phyloP scores from a whole-genome alignment of 2,113 vertebrate genomes.

The Tachysurus fulvidraco region DNA sequence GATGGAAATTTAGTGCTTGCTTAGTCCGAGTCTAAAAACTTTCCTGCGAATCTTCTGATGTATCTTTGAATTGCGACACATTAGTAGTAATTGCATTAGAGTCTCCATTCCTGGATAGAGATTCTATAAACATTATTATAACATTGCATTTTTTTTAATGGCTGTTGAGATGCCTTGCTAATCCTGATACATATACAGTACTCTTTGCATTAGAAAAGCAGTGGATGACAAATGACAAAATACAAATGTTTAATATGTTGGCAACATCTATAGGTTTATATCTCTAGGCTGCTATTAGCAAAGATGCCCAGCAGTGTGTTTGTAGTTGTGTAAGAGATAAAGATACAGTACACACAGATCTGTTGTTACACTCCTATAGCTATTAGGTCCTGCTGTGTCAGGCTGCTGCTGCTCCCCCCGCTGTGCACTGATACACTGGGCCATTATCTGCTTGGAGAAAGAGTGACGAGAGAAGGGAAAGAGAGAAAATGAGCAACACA shows the following conservation, averaged over 20 bases:
- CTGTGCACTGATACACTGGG: conserved; percentile 27
- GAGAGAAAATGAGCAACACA: background rate
- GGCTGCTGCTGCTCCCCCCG: conserved; percentile 19
- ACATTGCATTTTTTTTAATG: background rate
- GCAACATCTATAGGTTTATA: background rate
- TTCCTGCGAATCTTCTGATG: background rate
- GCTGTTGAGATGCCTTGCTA: background rate
- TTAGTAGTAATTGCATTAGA: background rate
- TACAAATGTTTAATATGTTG: background rate
- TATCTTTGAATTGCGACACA: background rate
- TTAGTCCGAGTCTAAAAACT: background rate
- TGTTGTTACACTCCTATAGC: conserved; percentile 9
- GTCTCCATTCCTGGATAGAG: background rate
- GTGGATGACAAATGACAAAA: background rate
- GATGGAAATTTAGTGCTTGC: background rate
- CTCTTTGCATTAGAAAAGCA: background rate
- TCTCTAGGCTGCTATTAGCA: background rate
- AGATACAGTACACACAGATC: conserved; percentile 8
- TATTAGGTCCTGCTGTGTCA: conserved; percentile 31
- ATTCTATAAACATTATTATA: background rate
- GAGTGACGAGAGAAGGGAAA: background rate
- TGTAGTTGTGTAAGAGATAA: conserved; percentile 9
- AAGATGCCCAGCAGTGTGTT: background rate
- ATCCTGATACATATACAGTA: background rate
- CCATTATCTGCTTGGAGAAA: conserved; percentile 22